Conservation (phyloP, 1,140 invertebrate genomes). For the Drosophila bocki region DNA sequence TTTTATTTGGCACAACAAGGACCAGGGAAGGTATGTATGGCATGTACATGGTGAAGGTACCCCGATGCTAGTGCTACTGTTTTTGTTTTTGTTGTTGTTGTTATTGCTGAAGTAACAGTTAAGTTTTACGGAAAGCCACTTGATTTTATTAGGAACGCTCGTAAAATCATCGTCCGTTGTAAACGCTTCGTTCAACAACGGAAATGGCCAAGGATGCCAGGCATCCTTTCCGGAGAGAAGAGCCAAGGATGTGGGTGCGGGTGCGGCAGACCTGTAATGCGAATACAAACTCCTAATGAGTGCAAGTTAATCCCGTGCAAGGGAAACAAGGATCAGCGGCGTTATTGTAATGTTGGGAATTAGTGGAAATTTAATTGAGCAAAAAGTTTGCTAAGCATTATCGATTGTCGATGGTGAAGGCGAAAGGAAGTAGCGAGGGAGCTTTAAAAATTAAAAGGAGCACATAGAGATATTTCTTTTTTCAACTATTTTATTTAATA, state of each 20-base stretch:
- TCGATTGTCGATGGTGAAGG: slow-evolving; percentile 5
- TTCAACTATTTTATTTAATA: too few relatives aligned
- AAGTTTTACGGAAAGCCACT: slow-evolving; percentile 78
- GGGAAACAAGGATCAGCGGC: slow-evolving; percentile 9
- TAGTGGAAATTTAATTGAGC: slow-evolving; percentile 33
- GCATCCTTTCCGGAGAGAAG: not conserved
- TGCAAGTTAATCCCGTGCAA: slow-evolving; percentile 29
- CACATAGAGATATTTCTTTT: too few relatives aligned
- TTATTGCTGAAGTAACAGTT: slow-evolving; percentile 64
- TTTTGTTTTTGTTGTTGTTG: slow-evolving; percentile 9
- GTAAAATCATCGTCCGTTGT: slow-evolving; percentile 66
- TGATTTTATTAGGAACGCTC: slow-evolving; percentile 76
- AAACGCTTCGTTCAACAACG: slow-evolving; percentile 51
- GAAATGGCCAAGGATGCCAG: slow-evolving; percentile 26
- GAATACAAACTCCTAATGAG: slow-evolving; percentile 46
- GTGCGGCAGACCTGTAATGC: slow-evolving; percentile 17
- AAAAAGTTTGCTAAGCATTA: slow-evolving; percentile 7
- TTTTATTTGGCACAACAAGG: slow-evolving; percentile 69
- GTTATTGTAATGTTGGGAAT: slow-evolving; percentile 26
- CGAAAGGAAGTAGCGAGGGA: not conserved
- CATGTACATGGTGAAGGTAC: slow-evolving; percentile 10
- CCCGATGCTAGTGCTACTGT: slow-evolving; percentile 14
- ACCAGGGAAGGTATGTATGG: slow-evolving; percentile 5
- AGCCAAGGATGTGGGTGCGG: not conserved
- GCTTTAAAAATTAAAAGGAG: too few relatives aligned